Conservation (phyloP, 2,113 vertebrate species). For the Mungos mungo region DNA sequence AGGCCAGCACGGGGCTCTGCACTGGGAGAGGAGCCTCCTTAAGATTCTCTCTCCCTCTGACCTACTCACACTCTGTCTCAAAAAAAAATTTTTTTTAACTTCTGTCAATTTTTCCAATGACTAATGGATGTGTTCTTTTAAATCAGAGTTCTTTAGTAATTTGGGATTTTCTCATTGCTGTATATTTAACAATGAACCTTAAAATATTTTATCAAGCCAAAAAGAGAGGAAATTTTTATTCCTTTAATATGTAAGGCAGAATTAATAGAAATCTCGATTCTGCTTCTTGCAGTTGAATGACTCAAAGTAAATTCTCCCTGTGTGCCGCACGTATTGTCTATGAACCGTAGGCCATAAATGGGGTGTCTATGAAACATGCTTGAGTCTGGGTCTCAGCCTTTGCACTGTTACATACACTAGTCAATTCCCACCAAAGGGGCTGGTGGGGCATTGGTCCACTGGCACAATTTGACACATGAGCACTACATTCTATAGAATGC, state of each 20-base stretch:
- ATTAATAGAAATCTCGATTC: not conserved
- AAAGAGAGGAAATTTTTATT: not conserved
- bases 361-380: not conserved
- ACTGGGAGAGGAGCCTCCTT: too few relatives aligned
- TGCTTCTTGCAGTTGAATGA: not conserved
- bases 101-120: not conserved
- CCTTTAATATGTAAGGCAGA: not conserved
- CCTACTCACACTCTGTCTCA: too few relatives aligned
- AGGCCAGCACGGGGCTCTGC: too few relatives aligned
- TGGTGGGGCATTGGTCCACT: not conserved
- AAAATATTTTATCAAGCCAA: not conserved
- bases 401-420: too few relatives aligned
- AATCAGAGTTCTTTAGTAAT: not conserved
- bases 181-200: not conserved
- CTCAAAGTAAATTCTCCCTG: not conserved
- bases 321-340: not conserved
- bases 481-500: not conserved
- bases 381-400: too few relatives aligned
- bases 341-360: not conserved
- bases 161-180: not conserved
- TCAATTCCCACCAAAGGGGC: not conserved
- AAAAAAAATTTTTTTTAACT: too few relatives aligned
- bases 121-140: not conserved
- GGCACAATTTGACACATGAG: not conserved
- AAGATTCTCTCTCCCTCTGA: too few relatives aligned